phyloP scores from a whole-genome alignment of 2,113 vertebrate genomes.

The Butastur rufipennis region DNA sequence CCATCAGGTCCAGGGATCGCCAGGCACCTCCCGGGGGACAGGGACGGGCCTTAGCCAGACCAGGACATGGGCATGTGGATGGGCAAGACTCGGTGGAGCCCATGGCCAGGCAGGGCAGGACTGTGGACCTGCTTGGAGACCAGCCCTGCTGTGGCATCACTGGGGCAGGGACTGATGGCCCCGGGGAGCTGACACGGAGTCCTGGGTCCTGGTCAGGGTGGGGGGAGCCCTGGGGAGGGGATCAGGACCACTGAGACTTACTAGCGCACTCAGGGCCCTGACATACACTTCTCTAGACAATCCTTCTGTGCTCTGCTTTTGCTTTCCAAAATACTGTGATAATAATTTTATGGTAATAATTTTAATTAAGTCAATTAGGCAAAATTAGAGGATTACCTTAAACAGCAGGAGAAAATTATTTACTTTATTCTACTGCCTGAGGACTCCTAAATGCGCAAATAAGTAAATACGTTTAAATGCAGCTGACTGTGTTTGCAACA shows the following conservation, averaged over 20 bases:
- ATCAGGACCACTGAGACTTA: neutral
- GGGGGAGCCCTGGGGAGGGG: fast-evolving
- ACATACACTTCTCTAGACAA: neutral
- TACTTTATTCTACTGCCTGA: constrained; percentile 35
- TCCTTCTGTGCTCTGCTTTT: neutral
- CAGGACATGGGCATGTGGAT: too few species aligned
- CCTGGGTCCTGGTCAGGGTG: neutral
- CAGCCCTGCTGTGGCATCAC: neutral
- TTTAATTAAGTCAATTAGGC: constrained; percentile 51
- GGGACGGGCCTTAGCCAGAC: neutral
- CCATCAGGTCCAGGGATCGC: neutral
- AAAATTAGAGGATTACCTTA: constrained; percentile 65
- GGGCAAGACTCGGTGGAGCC: fast-evolving
- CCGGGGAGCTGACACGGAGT: neutral
- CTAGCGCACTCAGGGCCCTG: neutral
- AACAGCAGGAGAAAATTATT: constrained; percentile 48
- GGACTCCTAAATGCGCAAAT: neutral
- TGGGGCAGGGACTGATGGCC: neutral
- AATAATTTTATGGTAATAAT: constrained; percentile 40
- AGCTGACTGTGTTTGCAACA: neutral
- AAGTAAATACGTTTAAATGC: constrained; percentile 37
- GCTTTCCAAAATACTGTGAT: constrained; percentile 18
- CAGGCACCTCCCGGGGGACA: neutral
- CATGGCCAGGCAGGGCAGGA: neutral
- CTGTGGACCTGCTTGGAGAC: neutral